These are phyloP conservation scores for Syngnathus scovelli DNA, from an alignment of 2,113 vertebrate genomes.

Conservation along the genomic window DNA sequence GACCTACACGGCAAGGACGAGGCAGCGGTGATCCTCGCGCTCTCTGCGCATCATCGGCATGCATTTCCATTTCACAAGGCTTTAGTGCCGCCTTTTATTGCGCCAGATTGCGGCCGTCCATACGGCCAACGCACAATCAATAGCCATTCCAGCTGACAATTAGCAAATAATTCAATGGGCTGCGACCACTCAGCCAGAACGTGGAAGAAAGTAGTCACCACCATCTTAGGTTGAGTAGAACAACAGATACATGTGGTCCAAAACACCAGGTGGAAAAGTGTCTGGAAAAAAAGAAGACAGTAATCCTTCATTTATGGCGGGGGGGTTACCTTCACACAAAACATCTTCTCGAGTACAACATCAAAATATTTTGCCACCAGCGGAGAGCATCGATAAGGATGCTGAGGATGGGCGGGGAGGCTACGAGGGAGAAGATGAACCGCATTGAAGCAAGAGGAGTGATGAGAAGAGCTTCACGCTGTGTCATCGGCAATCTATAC, in stretches of 20 bases:
- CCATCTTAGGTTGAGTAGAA: neutral
- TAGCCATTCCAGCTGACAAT: slow-evolving; percentile 70
- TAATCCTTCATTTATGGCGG: no score
- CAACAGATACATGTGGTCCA: no score
- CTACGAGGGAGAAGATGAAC: neutral
- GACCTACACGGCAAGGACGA: no score
- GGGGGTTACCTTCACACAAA: no score
- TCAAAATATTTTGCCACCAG: no score
- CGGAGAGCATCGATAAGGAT: no score
- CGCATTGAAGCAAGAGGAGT: neutral
- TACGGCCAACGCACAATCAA: slow-evolving; percentile 60
- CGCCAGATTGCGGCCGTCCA: slow-evolving; percentile 38
- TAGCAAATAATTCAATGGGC: slow-evolving; percentile 75
- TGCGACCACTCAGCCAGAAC: slow-evolving; percentile 49
- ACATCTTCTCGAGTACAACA: no score
- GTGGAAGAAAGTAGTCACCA: neutral
- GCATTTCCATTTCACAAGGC: slow-evolving; percentile 28
- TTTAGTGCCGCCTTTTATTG: slow-evolving; percentile 43
- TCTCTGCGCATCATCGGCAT: slow-evolving; percentile 32
- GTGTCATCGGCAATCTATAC: neutral
- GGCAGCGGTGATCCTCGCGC: slow-evolving; percentile 38
- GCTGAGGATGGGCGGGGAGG: neutral
- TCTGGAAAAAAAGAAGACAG: no score
- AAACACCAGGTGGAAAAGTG: no score
- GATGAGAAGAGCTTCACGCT: neutral